Base-by-base conservation (phyloP, 2,113 vertebrate genomes). In the Ondatra zibethicus region DNA sequence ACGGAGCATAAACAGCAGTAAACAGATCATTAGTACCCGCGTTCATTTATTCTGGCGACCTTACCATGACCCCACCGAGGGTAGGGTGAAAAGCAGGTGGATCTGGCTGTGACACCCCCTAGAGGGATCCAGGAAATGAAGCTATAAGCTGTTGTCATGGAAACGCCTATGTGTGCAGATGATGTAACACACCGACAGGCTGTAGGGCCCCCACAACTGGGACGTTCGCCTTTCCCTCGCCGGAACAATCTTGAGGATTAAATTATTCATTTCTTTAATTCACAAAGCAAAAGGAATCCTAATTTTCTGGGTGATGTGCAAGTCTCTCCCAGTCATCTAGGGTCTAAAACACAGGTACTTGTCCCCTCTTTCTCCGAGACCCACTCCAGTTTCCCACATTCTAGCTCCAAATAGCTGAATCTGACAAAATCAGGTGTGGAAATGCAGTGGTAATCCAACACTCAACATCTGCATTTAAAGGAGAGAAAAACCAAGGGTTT, bases 31-130 rank as follows among this genome's bases (percentile, higher is more conserved):
- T 99, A 99, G 99, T 98, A 98, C 97, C 98, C 97, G 55, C 98
- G 96, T 98, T 99, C 99, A 99, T 99, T 99, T 99, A 99, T 99
- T 99, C 98, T 98, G 98, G 98, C 98, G 99, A 97, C 99, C 99
- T 97, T 97, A 95, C 98, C 96, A 94, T 99, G 99, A 98, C 99
- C 99, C 99, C 98, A 98, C 98, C 45, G 97, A 97, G 98, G 98
- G 98, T 98, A 98, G 98, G 98, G 98, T 98, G 98, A 98, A 98
- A 98, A 98, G 98, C 99, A 99, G 99, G 98, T 98, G 98, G 98
- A 98, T 98, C 98, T 98, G 98, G 98, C 98, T 98, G 98, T 98
- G 98, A 98, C 98, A 98, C 98, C 98, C 98, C 98, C 98, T 98
- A 98, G 98, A 98, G 98, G 98, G 98, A 98, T 98, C 98, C 98